Conservation (phyloP, 2,113 vertebrate species). For the Artemisiospiza belli region DNA sequence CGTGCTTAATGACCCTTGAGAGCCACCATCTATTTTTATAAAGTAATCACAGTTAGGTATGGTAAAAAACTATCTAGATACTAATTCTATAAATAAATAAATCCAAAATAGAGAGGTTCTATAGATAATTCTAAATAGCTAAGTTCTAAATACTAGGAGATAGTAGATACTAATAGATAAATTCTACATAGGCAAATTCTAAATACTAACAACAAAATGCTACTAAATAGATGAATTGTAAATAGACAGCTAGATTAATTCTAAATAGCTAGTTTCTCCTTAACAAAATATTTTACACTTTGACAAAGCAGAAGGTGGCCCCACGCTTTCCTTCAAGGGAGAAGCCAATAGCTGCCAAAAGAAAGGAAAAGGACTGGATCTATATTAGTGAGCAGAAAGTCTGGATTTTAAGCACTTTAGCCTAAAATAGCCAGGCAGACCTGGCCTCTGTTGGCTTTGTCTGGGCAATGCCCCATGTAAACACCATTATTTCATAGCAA, state of each 20-base stretch:
- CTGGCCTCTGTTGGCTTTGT: neutral
- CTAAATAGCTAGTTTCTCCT: neutral
- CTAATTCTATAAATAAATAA: neutral
- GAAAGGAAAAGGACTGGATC: neutral
- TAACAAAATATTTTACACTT: neutral
- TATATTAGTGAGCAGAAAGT: neutral
- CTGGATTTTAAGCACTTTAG: neutral
- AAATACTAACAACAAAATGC: neutral
- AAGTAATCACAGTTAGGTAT: neutral
- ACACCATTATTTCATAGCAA: neutral
- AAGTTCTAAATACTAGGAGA: neutral
- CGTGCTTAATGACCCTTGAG: neutral
- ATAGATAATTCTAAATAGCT: neutral
- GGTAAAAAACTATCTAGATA: neutral
- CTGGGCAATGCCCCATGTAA: neutral
- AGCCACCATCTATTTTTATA: neutral
- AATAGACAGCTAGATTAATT: neutral
- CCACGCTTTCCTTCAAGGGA: neutral
- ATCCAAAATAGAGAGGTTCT: neutral
- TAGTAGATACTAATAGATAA: neutral
- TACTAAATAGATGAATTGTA: neutral
- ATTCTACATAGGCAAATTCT: neutral
- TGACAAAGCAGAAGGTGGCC: neutral
- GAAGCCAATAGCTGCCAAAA: fast-evolving
- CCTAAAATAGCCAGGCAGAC: neutral